Percentiles rank a stretch among this genome's conserved stretches.
Evolutionary conservation across 2,797 vertebrate genomes (phyloP).

Genomic region (Cirrhinus molitorella): DNA sequence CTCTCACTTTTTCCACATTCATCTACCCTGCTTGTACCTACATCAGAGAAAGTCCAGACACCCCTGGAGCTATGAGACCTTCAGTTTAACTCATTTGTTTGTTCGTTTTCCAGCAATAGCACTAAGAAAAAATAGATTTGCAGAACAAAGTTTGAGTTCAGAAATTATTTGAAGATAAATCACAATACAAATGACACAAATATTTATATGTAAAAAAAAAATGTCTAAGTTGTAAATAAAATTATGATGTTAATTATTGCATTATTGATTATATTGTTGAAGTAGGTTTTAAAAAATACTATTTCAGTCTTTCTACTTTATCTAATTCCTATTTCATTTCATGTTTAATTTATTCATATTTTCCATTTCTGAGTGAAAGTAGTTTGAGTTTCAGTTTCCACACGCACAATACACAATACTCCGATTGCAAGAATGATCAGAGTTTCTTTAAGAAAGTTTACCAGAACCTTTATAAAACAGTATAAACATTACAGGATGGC

Average conservation of each 20-base stretch:
- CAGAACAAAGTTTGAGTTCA: not conserved
- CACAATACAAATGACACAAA: not conserved
- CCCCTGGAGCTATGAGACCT: not conserved
- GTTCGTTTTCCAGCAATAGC: not conserved
- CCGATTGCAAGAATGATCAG: too few relatives aligned
- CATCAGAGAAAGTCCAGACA: conserved; percentile 33
- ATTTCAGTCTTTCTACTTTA: not conserved
- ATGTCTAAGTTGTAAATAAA: not conserved
- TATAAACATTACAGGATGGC: not conserved
- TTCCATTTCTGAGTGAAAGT: not conserved
- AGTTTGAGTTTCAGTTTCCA: too few relatives aligned
- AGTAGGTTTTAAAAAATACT: not conserved
- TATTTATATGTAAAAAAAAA: not conserved
- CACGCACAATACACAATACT: not conserved
- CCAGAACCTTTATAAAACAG: not conserved
- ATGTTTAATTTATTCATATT: not conserved
- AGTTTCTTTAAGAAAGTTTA: not conserved
- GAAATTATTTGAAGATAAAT: not conserved
- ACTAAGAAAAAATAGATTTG: not conserved
- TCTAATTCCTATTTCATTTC: too few relatives aligned
- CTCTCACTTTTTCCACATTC: conserved; percentile 53
- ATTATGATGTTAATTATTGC: not conserved
- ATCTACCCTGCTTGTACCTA: conserved; percentile 1
- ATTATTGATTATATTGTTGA: not conserved
- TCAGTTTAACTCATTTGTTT: not conserved